Base-by-base conservation (phyloP, 2,888 invertebrate species). In the Chrysina gloriosa region DNA sequence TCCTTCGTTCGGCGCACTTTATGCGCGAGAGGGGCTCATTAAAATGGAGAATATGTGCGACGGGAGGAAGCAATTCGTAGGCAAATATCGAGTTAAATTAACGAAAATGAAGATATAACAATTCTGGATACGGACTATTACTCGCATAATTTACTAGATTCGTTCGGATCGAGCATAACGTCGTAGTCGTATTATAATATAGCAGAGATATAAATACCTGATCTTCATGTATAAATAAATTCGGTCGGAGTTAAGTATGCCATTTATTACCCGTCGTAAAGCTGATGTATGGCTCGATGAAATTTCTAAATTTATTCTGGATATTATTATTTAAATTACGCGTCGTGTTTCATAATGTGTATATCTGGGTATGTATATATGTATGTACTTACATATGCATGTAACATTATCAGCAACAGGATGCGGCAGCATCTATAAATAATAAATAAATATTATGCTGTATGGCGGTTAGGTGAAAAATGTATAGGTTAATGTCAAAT, bases 91-190 rank as follows among this genome's bases (percentile, higher is more conserved):
- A 3, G 42, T 61, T 42, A 42, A 42, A 42, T 39, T 42, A 27
- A 27, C 58, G 9, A 23, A 52, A 61, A 61, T 61, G 58, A 61
- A 61, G 58, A 27, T 29, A 61, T 61, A 61, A 61, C 42, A 42
- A 61, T 61, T 42, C 58, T 42, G 58, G 16, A 27, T 45, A 16
- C 45, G 45, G 19, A 45, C 45, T 45, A 45, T 45, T 45, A 45
- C 45, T 16, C 45, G 45, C 45, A 21, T 45, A 45, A 45, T 45
- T 45, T 45, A 45, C 3, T 16, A 9, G 45, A 14, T 31, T 31
- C n/a, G 19, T 45, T 9, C 45, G 42, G 7, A 45, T 45, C 7
- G 21, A 14, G 45, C 19, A 45, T 19, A 45, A 45, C 7, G 21
- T 21, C 6, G 45, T 21, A 45, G 45, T 21, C 19, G 45, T 45